A percentile compares a stretch with the other conserved stretches of the same genome.
Conservation (phyloP, 1,140 invertebrate species). For the Zaprionus lachaisei region DNA sequence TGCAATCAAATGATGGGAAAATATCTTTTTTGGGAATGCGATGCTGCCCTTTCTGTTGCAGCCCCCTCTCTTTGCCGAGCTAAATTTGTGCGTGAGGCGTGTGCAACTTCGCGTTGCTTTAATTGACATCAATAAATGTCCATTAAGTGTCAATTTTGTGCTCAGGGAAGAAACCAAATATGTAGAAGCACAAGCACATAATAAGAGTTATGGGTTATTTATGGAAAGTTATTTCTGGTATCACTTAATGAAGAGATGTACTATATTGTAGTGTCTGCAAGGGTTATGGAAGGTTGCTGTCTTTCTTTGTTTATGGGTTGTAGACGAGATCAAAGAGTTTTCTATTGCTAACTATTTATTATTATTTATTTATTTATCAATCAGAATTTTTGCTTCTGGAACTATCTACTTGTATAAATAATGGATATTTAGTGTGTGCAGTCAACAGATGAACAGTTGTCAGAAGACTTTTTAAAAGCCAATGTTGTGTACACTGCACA, state of each 20-base stretch:
- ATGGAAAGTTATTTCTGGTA: background rate
- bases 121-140: conserved; percentile 57
- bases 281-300: background rate
- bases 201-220: conserved; percentile 22
- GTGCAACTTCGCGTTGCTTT: conserved; percentile 18
- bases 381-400: background rate
- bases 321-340: background rate
- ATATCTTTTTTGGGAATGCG: conserved; percentile 6
- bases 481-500: no score
- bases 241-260: background rate
- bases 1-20: conserved; percentile 70
- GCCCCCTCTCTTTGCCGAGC: background rate
- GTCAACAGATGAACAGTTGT: no score
- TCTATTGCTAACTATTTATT: background rate
- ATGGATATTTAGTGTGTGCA: background rate
- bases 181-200: conserved; percentile 2
- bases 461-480: no score
- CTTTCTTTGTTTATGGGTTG: background rate
- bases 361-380: background rate
- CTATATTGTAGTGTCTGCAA: background rate
- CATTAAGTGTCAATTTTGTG: conserved; percentile 5
- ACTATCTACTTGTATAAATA: background rate
- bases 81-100: conserved; percentile 54
- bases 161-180: background rate
- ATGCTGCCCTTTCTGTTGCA: background rate